These are phyloP conservation scores for Merluccius polli DNA, from an alignment of 2,797 vertebrate genomes.

Conservation along the genomic window DNA sequence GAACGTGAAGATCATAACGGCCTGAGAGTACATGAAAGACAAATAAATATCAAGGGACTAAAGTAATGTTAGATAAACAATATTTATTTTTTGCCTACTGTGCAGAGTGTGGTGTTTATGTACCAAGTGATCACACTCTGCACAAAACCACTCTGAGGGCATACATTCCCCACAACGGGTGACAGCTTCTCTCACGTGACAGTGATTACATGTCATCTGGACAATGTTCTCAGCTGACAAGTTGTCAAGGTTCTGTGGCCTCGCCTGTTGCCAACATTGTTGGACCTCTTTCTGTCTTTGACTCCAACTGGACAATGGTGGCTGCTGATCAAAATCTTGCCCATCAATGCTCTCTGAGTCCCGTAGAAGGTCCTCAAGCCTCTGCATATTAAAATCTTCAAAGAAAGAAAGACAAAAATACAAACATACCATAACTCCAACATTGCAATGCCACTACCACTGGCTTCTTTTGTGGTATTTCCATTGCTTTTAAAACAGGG, in stretches of 20 bases:
- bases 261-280: not conserved
- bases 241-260: constrained; percentile 8
- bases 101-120: constrained; percentile 11
- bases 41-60: not conserved
- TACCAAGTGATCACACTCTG: constrained; percentile 1
- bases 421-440: no score
- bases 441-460: no score
- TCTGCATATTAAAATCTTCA: constrained; percentile 11
- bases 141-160: constrained; percentile 9
- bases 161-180: constrained; percentile 21
- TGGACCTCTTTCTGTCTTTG: constrained; percentile 7
- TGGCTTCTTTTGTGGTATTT: no score
- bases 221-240: constrained; percentile 4
- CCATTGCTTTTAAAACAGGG: no score
- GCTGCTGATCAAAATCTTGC: constrained; percentile 4
- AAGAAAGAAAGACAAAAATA: not conserved
- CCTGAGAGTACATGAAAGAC: constrained; percentile 8
- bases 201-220: constrained; percentile 3
- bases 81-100: constrained; percentile 4
- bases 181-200: constrained; percentile 3
- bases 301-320: constrained; percentile 1
- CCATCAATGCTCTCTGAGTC: not conserved
- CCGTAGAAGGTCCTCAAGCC: constrained; percentile 6
- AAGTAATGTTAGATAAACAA: no score
- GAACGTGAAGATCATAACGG: constrained; percentile 5